Evolutionary conservation across 1,140 invertebrate species (phyloP).

Genomic region (Anoplophora glabripennis): DNA sequence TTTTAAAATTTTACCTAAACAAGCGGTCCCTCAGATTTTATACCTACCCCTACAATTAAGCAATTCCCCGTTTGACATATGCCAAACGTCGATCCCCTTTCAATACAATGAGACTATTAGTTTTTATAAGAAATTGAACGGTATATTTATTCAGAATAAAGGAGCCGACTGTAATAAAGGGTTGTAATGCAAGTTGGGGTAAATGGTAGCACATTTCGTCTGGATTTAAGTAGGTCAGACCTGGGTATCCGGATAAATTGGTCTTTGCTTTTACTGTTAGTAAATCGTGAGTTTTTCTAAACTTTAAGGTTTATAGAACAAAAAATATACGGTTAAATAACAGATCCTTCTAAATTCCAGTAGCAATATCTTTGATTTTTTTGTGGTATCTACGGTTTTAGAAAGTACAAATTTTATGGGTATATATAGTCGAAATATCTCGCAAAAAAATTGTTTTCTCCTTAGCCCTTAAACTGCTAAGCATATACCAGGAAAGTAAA

Average conservation of each 20-base stretch:
- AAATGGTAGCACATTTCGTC: slow-evolving; percentile 13
- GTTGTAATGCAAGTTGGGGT: background rate
- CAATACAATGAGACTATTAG: slow-evolving; percentile 10
- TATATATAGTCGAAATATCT: no score
- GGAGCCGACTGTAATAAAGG: slow-evolving; percentile 9
- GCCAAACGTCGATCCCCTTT: slow-evolving; percentile 7
- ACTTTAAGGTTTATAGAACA: no score
- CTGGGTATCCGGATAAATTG: background rate
- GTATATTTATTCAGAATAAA: slow-evolving; percentile 8
- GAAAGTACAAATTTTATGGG: no score
- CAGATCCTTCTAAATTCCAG: no score
- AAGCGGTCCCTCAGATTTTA: no score
- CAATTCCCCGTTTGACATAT: slow-evolving; percentile 13
- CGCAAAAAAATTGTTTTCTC: no score
- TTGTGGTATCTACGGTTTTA: no score
- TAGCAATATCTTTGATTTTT: no score
- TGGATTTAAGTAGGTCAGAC: slow-evolving; percentile 13
- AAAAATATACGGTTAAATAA: no score
- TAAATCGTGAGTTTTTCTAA: background rate
- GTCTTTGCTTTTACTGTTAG: background rate
- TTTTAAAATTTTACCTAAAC: no score
- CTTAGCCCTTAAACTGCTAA: no score
- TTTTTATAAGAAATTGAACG: slow-evolving; percentile 12
- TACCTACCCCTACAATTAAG: slow-evolving; percentile 4
- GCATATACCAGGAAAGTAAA: no score